These are phyloP conservation scores for Chelonus formosanus DNA, from an alignment of 2,888 invertebrate genomes.

Conservation along the genomic window DNA sequence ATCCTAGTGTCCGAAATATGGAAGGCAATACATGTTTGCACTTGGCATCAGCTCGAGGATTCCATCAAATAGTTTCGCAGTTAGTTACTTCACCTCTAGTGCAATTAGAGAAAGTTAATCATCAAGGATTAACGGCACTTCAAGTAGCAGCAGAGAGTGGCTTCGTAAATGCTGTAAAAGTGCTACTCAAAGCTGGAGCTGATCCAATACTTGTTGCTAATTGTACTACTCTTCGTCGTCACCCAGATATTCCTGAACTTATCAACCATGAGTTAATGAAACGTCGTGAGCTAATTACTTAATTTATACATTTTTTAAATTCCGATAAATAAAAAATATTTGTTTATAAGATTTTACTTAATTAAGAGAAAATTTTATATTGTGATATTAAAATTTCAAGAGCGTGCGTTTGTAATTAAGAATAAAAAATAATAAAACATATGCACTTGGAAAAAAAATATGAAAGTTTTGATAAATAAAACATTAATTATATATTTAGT, in stretches of 20 bases:
- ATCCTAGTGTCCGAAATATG: constrained; percentile 56
- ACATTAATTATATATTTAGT: constrained; percentile 2
- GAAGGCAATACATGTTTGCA: constrained; percentile 63
- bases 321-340: too few relatives aligned
- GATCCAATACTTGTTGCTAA: constrained; percentile 49
- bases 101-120: constrained; percentile 57
- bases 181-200: constrained; percentile 53
- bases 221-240: constrained; percentile 49
- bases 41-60: constrained; percentile 62
- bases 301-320: constrained; percentile 31
- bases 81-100: constrained; percentile 57
- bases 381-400: too few relatives aligned
- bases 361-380: too few relatives aligned
- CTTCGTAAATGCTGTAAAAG: constrained; percentile 55
- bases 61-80: constrained; percentile 56
- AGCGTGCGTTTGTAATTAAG: too few relatives aligned
- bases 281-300: constrained; percentile 54
- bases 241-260: constrained; percentile 51
- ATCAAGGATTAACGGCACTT: constrained; percentile 57
- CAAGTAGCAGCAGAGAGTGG: constrained; percentile 63
- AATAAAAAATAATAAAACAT: too few relatives aligned
- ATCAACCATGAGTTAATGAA: constrained; percentile 53
- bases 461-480: not conserved
- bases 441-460: too few relatives aligned
- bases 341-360: too few relatives aligned